Evolutionary conservation across 2,797 vertebrate species (phyloP).

Genomic region (Vipera ursinii): DNA sequence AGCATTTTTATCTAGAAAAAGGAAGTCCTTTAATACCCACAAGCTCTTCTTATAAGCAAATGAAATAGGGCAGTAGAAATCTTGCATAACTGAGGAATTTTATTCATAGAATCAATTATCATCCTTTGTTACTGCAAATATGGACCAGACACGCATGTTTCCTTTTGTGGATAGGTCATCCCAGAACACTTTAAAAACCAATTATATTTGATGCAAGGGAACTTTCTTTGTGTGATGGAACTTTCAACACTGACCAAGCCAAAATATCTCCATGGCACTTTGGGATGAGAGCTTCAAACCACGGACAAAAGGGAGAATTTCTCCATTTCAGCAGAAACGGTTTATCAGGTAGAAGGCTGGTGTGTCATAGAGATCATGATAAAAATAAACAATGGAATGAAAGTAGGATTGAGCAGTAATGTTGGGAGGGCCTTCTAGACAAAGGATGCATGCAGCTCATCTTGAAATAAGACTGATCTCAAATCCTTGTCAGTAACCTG

Average conservation of each 20-base stretch:
- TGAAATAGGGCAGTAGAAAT: rapidly evolving
- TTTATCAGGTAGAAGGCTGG: background rate
- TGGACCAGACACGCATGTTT: background rate
- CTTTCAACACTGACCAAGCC: background rate
- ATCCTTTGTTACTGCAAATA: background rate
- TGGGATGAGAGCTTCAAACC: background rate
- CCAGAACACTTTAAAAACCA: background rate
- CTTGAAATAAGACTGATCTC: no score
- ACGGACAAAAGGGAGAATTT: background rate
- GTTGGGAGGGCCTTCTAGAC: background rate
- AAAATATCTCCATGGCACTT: background rate
- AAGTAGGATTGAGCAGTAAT: background rate
- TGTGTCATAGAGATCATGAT: background rate
- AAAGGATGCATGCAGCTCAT: no score
- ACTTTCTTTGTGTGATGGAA: background rate
- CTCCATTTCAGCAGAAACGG: background rate
- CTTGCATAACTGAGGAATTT: background rate
- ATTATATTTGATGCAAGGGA: background rate
- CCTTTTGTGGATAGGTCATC: background rate
- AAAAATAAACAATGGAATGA: background rate
- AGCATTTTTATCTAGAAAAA: background rate
- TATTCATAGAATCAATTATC: background rate
- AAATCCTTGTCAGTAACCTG: no score
- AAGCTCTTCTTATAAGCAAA: background rate
- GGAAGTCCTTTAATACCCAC: rapidly evolving